These are phyloP conservation scores for Zhengitettix transpicula DNA, from an alignment of 2,888 invertebrate species.

Conservation along the genomic window DNA sequence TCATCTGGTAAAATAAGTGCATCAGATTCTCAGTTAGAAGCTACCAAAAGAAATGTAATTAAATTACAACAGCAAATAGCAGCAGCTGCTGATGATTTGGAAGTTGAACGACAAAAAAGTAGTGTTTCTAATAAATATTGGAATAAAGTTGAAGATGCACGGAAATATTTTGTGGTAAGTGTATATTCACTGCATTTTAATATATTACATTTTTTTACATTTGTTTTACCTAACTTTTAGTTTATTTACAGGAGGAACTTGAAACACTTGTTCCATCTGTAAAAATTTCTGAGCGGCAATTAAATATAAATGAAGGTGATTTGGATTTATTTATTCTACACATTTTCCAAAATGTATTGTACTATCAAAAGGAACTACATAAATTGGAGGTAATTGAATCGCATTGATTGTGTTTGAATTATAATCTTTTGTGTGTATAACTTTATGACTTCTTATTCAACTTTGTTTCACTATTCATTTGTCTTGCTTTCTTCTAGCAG, in stretches of 20 bases:
- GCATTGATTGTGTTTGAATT: too few relatives aligned
- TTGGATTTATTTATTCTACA: conserved; percentile 64
- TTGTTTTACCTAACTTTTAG: too few relatives aligned
- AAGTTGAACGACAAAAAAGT: conserved; percentile 35
- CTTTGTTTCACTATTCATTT: too few relatives aligned
- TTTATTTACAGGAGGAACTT: conserved; percentile 34
- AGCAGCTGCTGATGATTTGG: conserved; percentile 38
- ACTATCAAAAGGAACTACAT: conserved; percentile 59
- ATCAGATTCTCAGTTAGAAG: conserved; percentile 22
- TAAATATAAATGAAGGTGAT: conserved; percentile 43
- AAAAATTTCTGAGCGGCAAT: conserved; percentile 45
- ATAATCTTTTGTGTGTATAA: too few relatives aligned
- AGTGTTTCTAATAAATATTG: conserved; percentile 64
- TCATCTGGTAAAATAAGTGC: conserved; percentile 25
- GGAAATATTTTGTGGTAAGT: conserved; percentile 26
- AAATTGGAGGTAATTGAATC: conserved; percentile 38
- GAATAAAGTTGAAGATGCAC: conserved; percentile 47
- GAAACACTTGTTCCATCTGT: conserved; percentile 56
- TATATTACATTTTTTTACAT: too few relatives aligned
- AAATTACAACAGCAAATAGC: conserved; percentile 38
- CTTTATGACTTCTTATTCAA: too few relatives aligned
- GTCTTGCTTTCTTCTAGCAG: too few relatives aligned
- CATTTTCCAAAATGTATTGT: conserved; percentile 57
- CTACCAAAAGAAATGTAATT: conserved; percentile 23
- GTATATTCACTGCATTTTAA: too few relatives aligned